phyloP scores from a whole-genome alignment of 37 sponge, comb jelly and placozoan genomes.

The Oopsacas minuta region DNA sequence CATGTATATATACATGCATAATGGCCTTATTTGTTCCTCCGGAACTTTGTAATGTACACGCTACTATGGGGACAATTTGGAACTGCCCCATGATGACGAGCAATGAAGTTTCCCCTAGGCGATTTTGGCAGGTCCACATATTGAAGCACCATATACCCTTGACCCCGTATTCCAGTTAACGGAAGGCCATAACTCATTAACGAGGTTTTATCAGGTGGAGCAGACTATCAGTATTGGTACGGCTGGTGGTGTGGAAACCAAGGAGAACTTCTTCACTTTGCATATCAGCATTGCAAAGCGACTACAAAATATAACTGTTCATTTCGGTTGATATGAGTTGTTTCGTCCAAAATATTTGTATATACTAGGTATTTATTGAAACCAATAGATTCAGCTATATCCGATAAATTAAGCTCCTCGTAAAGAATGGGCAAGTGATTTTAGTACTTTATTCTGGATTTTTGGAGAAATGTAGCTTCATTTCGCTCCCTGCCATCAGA shows the following conservation, averaged over 20 bases:
- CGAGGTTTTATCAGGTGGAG: background rate
- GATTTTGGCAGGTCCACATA: too few species aligned
- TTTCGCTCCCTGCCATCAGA: background rate
- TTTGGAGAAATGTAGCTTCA: background rate
- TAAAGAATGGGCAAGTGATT: background rate
- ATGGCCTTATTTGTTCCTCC: too few species aligned
- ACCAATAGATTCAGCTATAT: background rate
- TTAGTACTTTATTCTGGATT: background rate
- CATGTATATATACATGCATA: too few species aligned
- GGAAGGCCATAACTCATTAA: background rate
- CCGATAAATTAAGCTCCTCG: background rate
- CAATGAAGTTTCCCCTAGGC: too few species aligned
- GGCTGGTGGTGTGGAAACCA: background rate
- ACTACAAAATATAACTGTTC: too few species aligned
- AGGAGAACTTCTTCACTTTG: constrained; percentile 9
- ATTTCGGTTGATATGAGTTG: background rate
- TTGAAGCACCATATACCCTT: background rate
- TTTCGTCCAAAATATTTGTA: background rate
- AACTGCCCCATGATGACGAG: too few species aligned
- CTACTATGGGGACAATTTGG: too few species aligned
- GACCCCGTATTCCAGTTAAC: background rate
- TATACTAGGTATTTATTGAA: background rate
- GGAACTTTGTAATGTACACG: too few species aligned
- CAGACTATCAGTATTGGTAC: constrained; percentile 10
- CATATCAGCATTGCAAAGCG: background rate